Evolutionary conservation across 2,797 vertebrate species (phyloP), one percentile per base, ranked within the genome.

Genomic region (Aplochiton taeniatus): DNA sequence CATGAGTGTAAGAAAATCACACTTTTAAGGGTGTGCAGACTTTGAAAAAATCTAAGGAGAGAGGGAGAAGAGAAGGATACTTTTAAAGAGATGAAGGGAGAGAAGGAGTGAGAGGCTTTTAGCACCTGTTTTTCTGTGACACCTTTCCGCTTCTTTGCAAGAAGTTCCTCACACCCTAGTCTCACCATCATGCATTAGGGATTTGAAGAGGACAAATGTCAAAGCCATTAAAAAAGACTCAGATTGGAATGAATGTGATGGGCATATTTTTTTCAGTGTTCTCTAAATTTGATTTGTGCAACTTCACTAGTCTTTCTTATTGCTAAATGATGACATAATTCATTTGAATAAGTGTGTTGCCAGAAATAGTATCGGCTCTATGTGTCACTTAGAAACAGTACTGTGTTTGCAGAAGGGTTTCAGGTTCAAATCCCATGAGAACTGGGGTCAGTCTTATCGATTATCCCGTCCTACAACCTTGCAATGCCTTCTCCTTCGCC

Each of bases 301-400:
- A 31, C 31, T 31, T 31, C 31, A 31, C 31, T 31, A 31, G 31
- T 31, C 31, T 31, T 31, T 31, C 31, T 31, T 6, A 3, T 31
- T 31, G 31, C 31, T 31, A 31, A 31, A 31, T 31, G 6, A 31
- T 31, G 31, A 76, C 64, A 83, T 81, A 63, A 55, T 63, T 86
- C 83, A 78, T 76, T 18, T 42, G 55, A 72, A 78, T 75, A 68
- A 74, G 66, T 73, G 57, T 53, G 70, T 74, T 79, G 79, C 81
- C 68, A 13, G 70, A 63, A 70, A 77, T 76, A 61, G 78, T 80
- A 83, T 73, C 53, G 69, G 78, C 75, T 65, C 52, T 3, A 57
- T 31, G n/a, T 55, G 76, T 67, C 66, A 77, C 67, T 66, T 53
- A 53, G 70, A 73, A 72, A 79, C 73, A 74, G 68, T 70, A 81